These are phyloP conservation scores for Leguminivora glycinivorella DNA, from an alignment of 1,140 invertebrate species.

Conservation along the genomic window DNA sequence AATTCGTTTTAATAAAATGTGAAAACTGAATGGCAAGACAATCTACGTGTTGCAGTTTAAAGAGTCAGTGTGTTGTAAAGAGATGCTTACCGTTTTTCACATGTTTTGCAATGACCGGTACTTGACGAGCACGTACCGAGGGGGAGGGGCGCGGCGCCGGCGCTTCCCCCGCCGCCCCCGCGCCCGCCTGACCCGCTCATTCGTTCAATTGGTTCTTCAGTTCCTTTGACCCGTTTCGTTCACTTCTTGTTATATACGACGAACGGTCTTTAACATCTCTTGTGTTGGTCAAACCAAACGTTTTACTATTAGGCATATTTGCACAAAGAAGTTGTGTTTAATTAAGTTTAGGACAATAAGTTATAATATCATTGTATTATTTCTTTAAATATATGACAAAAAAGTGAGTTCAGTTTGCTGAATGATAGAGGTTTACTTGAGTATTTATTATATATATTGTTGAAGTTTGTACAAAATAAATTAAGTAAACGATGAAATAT, in stretches of 20 bases:
- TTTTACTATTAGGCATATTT: constrained; percentile 77
- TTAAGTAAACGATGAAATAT: constrained; percentile 81
- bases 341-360: constrained; percentile 79
- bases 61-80: constrained; percentile 74
- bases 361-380: constrained; percentile 76
- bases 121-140: constrained; percentile 44
- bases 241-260: constrained; percentile 25
- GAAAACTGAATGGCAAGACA: constrained; percentile 64
- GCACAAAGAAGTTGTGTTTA: constrained; percentile 79
- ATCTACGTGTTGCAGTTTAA: constrained; percentile 70
- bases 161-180: constrained; percentile 45
- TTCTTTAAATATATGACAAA: constrained; percentile 76
- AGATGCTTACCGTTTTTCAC: constrained; percentile 77
- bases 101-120: constrained; percentile 73
- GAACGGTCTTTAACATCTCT: constrained; percentile 33
- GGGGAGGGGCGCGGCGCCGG: constrained; percentile 59
- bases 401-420: constrained; percentile 79
- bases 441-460: constrained; percentile 81
- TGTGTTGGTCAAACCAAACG: constrained; percentile 73
- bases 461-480: constrained; percentile 82
- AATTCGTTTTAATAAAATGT: constrained; percentile 64
- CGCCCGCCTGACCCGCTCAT: constrained; percentile 26
- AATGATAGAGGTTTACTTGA: constrained; percentile 80
- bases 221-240: constrained; percentile 3
- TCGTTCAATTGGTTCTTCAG: constrained; percentile 4